Evolutionary conservation across 30 jellyfish, hydroid and myxozoan species (phyloP).

Genomic region (Aurelia aurita complex sp. Pacific): DNA sequence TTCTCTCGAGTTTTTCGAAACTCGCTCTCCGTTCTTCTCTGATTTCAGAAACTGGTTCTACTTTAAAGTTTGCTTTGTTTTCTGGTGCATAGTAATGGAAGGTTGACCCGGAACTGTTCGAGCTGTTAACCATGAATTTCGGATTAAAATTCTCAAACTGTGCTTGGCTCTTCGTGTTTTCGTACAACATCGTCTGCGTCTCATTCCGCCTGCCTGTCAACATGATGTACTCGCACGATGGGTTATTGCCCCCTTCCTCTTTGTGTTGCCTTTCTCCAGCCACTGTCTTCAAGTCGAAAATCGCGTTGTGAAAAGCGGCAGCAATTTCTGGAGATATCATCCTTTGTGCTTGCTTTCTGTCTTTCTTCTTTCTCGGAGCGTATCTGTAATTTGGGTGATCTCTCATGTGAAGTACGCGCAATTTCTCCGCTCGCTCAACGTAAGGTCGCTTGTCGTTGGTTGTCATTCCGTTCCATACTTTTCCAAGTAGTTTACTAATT

Average conservation of each 20-base stretch:
- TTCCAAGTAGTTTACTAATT: conserved; percentile 91
- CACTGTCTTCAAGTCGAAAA: conserved; percentile 82
- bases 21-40: conserved; percentile 33
- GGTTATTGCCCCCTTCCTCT: conserved; percentile 26
- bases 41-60: conserved; percentile 23
- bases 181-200: conserved; percentile 35
- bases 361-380: conserved; percentile 95
- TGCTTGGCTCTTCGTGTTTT: conserved; percentile 25
- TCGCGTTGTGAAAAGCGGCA: conserved; percentile 87
- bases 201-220: conserved; percentile 63
- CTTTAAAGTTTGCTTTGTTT: conserved; percentile 17
- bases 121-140: background rate
- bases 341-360: conserved; percentile 72
- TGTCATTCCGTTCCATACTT: conserved; percentile 94
- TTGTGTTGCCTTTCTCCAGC: conserved; percentile 7
- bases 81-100: conserved; percentile 61
- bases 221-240: conserved; percentile 54
- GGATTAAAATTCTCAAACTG: background rate
- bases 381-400: conserved; percentile 94
- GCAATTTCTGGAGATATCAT: conserved; percentile 95
- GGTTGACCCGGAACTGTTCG: conserved; percentile 33
- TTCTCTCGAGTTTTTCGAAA: background rate
- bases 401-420: conserved; percentile 93
- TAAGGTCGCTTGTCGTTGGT: conserved; percentile 93
- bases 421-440: conserved; percentile 87